A percentile compares a stretch with the other conserved stretches of the same genome.
Conservation (phyloP, 1,140 invertebrate species). For the Andrena cerasifolii region DNA sequence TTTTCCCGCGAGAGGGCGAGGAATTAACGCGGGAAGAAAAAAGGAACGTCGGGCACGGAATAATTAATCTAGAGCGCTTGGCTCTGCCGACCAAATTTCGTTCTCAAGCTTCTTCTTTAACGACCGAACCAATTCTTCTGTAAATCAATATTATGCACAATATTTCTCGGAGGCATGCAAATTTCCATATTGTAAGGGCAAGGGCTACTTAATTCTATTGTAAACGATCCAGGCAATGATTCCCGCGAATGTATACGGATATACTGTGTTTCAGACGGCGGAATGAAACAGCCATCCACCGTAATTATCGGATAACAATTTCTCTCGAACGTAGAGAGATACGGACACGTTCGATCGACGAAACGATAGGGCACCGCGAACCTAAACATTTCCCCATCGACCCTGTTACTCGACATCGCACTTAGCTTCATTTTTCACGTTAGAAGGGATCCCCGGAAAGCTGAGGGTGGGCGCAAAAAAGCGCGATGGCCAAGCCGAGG, state of each 20-base stretch:
- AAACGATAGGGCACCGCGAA: conserved; percentile 36
- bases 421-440: conserved; percentile 55
- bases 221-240: too few relatives aligned
- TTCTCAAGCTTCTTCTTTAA: not conserved
- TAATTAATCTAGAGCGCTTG: conserved; percentile 16
- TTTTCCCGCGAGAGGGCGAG: not conserved
- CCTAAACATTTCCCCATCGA: conserved; percentile 38
- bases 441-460: conserved; percentile 21
- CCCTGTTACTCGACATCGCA: conserved; percentile 45
- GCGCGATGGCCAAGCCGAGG: conserved; percentile 5
- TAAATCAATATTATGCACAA: too few relatives aligned
- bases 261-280: not conserved
- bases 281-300: not conserved
- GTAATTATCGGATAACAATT: not conserved
- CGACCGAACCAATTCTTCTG: too few relatives aligned
- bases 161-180: too few relatives aligned
- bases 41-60: not conserved
- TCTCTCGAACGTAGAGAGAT: not conserved
- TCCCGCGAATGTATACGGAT: too few relatives aligned
- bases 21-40: conserved; percentile 22
- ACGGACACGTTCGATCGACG: conserved; percentile 18
- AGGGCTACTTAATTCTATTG: too few relatives aligned
- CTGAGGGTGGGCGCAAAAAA: conserved; percentile 14
- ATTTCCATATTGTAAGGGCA: too few relatives aligned
- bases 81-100: not conserved